These are phyloP conservation scores for Eulemur rufifrons DNA, from an alignment of 2,113 vertebrate species.

Conservation along the genomic window DNA sequence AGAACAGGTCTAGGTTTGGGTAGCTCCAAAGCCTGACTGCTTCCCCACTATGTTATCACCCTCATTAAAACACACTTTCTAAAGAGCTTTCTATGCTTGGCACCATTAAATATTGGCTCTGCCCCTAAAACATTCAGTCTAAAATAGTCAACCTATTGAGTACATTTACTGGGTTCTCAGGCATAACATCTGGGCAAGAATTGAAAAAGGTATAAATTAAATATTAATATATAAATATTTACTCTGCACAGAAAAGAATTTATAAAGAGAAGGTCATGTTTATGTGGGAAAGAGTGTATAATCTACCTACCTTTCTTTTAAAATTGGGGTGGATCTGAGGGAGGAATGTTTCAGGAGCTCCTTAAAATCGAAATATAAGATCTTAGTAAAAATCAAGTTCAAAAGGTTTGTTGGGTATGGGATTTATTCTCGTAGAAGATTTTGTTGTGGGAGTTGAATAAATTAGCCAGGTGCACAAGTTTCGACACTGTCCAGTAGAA, in stretches of 20 bases:
- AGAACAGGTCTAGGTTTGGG: not conserved
- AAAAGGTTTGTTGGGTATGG: not conserved
- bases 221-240: conserved; percentile 46
- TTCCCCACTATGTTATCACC: not conserved
- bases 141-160: conserved; percentile 16
- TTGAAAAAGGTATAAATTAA: not conserved
- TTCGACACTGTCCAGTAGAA: not conserved
- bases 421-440: not conserved
- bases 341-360: not conserved
- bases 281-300: not conserved
- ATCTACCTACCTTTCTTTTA: not conserved
- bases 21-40: not conserved
- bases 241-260: not conserved
- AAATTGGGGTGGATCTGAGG: not conserved
- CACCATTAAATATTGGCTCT: conserved; percentile 8
- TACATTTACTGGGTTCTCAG: not conserved
- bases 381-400: not conserved
- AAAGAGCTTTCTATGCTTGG: conserved; percentile 1
- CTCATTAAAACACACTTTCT: conserved; percentile 42
- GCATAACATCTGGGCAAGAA: not conserved
- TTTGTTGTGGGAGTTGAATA: not conserved
- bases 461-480: not conserved
- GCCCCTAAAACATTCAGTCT: not conserved
- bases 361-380: not conserved
- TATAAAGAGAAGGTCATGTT: not conserved